Conservation (phyloP, 2,113 vertebrate species). For the Amphiprion ocellaris region DNA sequence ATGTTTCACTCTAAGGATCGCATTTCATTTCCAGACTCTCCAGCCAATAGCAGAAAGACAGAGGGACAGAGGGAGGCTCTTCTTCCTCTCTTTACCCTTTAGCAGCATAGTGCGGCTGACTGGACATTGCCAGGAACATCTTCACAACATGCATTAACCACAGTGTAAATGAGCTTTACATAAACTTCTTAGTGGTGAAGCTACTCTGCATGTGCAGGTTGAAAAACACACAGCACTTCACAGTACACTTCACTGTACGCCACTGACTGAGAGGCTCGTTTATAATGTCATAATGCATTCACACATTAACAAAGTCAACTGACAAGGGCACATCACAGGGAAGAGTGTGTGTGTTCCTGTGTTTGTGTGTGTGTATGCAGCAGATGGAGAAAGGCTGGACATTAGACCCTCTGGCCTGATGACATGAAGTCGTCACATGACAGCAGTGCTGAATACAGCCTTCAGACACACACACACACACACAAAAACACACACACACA, state of each 20-base stretch:
- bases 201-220: background rate
- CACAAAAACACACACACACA: conserved; percentile 37
- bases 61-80: conserved; percentile 49
- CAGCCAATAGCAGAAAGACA: conserved; percentile 70
- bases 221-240: background rate
- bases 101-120: conserved; percentile 26
- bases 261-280: conserved; percentile 15
- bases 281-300: conserved; percentile 19
- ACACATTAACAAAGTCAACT: conserved; percentile 43
- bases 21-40: conserved; percentile 82
- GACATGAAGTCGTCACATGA: conserved; percentile 72
- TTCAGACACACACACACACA: conserved; percentile 33
- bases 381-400: conserved; percentile 75
- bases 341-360: conserved; percentile 1
- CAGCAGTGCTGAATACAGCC: conserved; percentile 55
- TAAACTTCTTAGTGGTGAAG: background rate
- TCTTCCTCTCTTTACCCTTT: conserved; percentile 51
- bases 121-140: conserved; percentile 2
- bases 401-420: conserved; percentile 67
- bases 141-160: background rate
- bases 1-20: conserved; percentile 83
- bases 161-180: background rate
- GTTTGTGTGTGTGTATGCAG: conserved; percentile 34
- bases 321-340: conserved; percentile 31
- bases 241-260: background rate